Conservation (phyloP, 2,888 invertebrate genomes). For the Melolontha melolontha region DNA sequence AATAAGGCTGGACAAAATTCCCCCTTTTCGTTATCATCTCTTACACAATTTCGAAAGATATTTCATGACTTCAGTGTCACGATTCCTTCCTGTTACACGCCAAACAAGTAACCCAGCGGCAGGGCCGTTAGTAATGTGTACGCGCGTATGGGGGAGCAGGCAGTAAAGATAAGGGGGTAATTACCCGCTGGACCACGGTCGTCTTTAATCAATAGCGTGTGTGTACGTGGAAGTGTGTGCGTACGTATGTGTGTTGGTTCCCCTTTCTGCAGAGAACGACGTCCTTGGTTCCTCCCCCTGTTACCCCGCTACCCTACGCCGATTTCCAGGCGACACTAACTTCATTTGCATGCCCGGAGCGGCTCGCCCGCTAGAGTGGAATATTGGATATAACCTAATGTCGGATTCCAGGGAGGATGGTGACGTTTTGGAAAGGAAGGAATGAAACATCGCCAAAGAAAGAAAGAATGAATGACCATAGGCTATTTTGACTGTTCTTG, state of each 20-base stretch:
- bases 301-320: conserved; percentile 36
- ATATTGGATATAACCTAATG: conserved; percentile 65
- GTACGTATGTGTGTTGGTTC: conserved; percentile 24
- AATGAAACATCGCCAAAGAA: no score
- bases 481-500: no score
- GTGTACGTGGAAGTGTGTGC: conserved; percentile 38
- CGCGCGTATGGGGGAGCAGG: conserved; percentile 48
- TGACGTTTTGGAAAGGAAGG: background rate
- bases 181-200: conserved; percentile 65
- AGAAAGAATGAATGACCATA: no score
- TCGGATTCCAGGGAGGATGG: conserved; percentile 56
- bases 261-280: conserved; percentile 38
- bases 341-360: conserved; percentile 67
- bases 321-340: conserved; percentile 63
- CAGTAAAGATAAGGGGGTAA: conserved; percentile 63
- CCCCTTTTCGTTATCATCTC: no score
- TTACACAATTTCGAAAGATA: no score
- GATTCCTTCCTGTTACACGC: no score
- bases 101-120: no score
- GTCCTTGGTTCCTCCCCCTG: conserved; percentile 40
- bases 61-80: no score
- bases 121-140: background rate
- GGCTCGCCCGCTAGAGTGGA: conserved; percentile 64
- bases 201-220: conserved; percentile 65
- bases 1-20: no score